Evolutionary conservation across 2,888 invertebrate species (phyloP).

Genomic region (Lepeophtheirus nordmannii): DNA sequence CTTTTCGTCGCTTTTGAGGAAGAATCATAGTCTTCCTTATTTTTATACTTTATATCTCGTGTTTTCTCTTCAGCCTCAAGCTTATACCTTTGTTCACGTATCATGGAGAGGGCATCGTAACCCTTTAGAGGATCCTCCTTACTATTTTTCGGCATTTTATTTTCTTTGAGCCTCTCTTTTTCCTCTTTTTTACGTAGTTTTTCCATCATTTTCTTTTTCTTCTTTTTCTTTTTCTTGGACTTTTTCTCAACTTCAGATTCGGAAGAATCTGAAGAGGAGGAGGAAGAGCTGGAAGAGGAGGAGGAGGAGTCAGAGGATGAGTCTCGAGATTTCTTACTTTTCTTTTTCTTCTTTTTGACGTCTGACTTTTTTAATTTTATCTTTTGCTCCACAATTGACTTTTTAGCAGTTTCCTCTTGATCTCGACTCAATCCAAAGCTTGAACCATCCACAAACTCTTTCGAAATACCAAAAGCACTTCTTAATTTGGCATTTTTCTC

Average conservation of each 20-base stretch:
- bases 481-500: slow-evolving; percentile 83
- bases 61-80: background rate
- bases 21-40: background rate
- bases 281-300: background rate
- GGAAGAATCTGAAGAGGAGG: background rate
- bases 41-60: background rate
- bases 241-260: background rate
- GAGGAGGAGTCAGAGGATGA: slow-evolving; percentile 38
- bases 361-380: slow-evolving; percentile 33
- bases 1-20: too few species aligned
- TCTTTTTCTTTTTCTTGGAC: background rate
- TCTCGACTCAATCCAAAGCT: slow-evolving; percentile 68
- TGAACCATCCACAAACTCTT: slow-evolving; percentile 81
- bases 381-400: slow-evolving; percentile 29
- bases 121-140: background rate
- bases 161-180: background rate
- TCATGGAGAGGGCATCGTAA: background rate
- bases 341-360: slow-evolving; percentile 49
- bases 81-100: background rate
- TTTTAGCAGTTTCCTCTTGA: slow-evolving; percentile 33
- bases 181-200: background rate
- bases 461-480: slow-evolving; percentile 85
- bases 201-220: background rate
- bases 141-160: background rate
- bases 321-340: slow-evolving; percentile 49